phyloP scores from a whole-genome alignment of 2,797 vertebrate species.

The Thunnus albacares region DNA sequence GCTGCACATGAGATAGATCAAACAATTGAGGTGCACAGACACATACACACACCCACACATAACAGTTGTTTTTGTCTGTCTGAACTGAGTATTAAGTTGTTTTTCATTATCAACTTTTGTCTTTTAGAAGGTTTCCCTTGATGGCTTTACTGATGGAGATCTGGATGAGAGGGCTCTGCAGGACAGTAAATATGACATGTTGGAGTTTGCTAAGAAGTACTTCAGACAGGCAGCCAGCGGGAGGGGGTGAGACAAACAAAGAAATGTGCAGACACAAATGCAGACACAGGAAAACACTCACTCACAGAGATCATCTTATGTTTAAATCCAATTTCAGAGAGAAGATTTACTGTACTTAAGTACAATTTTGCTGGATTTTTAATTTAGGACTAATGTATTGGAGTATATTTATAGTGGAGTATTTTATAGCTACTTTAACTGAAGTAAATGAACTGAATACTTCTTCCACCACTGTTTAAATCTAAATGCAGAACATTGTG shows the following conservation, averaged over 20 bases:
- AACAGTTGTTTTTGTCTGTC: neutral
- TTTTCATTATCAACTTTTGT: constrained; percentile 36
- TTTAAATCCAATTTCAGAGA: neutral
- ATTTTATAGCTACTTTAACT: neutral
- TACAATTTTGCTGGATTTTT: neutral
- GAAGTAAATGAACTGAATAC: neutral
- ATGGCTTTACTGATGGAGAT: constrained; percentile 61
- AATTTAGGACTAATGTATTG: neutral
- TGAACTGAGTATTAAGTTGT: constrained; percentile 6
- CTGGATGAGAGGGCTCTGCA: constrained; percentile 75
- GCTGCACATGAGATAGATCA: constrained; percentile 92
- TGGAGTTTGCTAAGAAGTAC: constrained; percentile 93
- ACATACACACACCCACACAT: neutral
- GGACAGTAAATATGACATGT: constrained; percentile 87
- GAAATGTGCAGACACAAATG: neutral
- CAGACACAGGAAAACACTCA: neutral
- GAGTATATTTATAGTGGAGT: too few species aligned
- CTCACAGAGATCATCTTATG: neutral
- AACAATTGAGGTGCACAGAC: constrained; percentile 87
- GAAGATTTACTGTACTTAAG: neutral
- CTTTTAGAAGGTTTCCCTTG: constrained; percentile 75
- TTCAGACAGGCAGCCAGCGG: constrained; percentile 87
- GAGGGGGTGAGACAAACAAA: constrained; percentile 69
- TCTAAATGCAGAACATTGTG: neutral
- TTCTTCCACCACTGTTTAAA: neutral